Percentiles rank a stretch among this genome's conserved stretches.
phyloP scores from a whole-genome alignment of 2,888 invertebrate species.

The Tachina fera region DNA sequence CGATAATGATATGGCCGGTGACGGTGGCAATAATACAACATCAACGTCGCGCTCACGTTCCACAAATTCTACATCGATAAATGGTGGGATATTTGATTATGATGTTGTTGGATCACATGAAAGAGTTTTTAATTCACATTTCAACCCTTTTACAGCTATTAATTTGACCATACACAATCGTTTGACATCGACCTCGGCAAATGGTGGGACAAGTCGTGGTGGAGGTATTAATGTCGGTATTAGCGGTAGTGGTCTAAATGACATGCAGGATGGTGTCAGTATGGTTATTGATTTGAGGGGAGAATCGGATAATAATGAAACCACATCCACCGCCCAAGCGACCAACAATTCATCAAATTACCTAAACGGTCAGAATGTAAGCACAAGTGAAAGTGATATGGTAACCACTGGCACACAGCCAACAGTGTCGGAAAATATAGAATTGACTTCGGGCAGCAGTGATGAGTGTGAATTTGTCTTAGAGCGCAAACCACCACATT shows the following conservation, averaged over 20 bases:
- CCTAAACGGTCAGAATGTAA: constrained; percentile 26
- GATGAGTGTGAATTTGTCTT: constrained; percentile 82
- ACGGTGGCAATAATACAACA: constrained; percentile 36
- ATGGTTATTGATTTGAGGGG: constrained; percentile 76
- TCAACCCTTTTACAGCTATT: constrained; percentile 77
- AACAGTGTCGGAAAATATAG: constrained; percentile 78
- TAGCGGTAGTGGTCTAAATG: constrained; percentile 42
- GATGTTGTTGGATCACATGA: constrained; percentile 61
- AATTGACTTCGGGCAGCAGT: constrained; percentile 78
- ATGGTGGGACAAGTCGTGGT: constrained; percentile 51
- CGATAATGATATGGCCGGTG: constrained; percentile 73
- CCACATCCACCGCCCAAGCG: constrained; percentile 62
- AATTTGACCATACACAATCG: constrained; percentile 81
- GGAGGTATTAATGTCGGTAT: constrained; percentile 59
- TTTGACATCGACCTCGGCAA: constrained; percentile 49
- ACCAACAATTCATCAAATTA: constrained; percentile 66
- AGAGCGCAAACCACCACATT: constrained; percentile 82
- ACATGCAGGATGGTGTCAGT: constrained; percentile 53
- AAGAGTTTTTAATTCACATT: constrained; percentile 68
- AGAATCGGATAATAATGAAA: constrained; percentile 73
- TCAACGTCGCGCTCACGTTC: constrained; percentile 53
- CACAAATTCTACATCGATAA: constrained; percentile 55
- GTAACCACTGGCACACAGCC: constrained; percentile 28
- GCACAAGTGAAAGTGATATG: constrained; percentile 46
- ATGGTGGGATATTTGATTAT: constrained; percentile 70